phyloP scores from a whole-genome alignment of 2,888 invertebrate genomes.

The Mythimna albipuncta region DNA sequence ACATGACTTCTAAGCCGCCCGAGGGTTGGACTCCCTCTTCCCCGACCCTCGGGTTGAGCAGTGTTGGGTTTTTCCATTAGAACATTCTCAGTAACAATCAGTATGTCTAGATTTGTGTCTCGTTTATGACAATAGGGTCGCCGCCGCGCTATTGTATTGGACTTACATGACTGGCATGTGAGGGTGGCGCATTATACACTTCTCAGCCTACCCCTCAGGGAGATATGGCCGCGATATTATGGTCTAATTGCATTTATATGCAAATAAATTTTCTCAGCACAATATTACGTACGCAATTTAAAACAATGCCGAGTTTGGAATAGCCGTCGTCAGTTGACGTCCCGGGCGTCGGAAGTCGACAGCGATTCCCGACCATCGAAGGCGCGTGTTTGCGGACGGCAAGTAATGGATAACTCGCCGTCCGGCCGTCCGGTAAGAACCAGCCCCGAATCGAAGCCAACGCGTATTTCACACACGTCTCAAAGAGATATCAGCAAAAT shows the following conservation, averaged over 20 bases:
- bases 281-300: neutral
- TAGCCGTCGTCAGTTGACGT: no score
- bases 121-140: conserved; percentile 21
- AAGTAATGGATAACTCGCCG: no score
- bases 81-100: conserved; percentile 7
- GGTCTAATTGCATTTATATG: neutral
- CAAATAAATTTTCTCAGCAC: neutral
- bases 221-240: neutral
- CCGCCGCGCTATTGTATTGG: conserved; percentile 15
- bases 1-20: neutral
- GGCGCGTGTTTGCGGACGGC: no score
- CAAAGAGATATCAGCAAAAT: no score
- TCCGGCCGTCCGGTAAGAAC: no score
- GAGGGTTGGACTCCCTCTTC: no score
- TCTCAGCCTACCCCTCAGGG: neutral
- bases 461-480: no score
- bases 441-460: no score
- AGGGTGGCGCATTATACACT: neutral
- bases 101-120: conserved; percentile 16
- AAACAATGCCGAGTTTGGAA: neutral
- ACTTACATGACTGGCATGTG: conserved; percentile 11
- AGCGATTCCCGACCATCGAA: no score
- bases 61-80: conserved; percentile 26
- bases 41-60: neutral
- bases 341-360: no score